Percentiles rank a stretch among this genome's conserved stretches.
Evolutionary conservation across 2,888 invertebrate species (phyloP).

Genomic region (Pachycephus smyrnensis): DNA sequence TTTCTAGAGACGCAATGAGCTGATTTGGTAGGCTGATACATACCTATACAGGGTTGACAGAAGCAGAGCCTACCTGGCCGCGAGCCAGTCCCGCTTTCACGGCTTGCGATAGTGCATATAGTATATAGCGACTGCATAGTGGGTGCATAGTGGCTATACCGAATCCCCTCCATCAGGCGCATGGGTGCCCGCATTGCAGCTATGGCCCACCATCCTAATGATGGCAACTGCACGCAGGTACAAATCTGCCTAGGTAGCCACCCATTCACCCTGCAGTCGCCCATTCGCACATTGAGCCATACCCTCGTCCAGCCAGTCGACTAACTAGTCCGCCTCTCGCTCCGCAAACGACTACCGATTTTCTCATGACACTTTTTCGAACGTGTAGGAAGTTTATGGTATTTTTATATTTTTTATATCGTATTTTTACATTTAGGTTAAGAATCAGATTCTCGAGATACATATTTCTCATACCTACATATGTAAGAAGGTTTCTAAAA

Average conservation of each 20-base stretch:
- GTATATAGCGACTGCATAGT: slow-evolving; percentile 37
- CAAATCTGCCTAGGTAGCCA: slow-evolving; percentile 41
- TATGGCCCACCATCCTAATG: slow-evolving; percentile 63
- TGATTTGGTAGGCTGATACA: slow-evolving; percentile 6
- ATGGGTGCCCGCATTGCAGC: slow-evolving; percentile 64
- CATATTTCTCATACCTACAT: too few relatives aligned
- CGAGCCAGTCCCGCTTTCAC: slow-evolving; percentile 49
- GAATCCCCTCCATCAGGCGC: slow-evolving; percentile 42
- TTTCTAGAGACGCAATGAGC: slow-evolving; percentile 16
- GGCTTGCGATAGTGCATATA: slow-evolving; percentile 47
- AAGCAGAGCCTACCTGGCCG: slow-evolving; percentile 59
- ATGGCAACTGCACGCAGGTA: slow-evolving; percentile 61
- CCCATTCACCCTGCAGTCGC: slow-evolving; percentile 16
- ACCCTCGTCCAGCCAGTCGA: slow-evolving; percentile 20
- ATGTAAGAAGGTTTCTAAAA: too few relatives aligned
- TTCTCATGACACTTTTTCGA: background rate
- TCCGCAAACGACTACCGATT: slow-evolving; percentile 16
- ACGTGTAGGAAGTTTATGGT: too few relatives aligned
- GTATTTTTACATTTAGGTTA: too few relatives aligned
- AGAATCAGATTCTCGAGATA: too few relatives aligned
- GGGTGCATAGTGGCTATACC: slow-evolving; percentile 33
- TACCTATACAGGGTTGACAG: slow-evolving; percentile 39
- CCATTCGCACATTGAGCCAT: slow-evolving; percentile 17
- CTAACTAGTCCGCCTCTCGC: slow-evolving; percentile 23
- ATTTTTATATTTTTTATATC: too few relatives aligned